A percentile compares a stretch with the other conserved stretches of the same genome.
These are phyloP conservation scores for Caligus rogercresseyi DNA, from an alignment of 1,140 invertebrate genomes.

Conservation along the genomic window DNA sequence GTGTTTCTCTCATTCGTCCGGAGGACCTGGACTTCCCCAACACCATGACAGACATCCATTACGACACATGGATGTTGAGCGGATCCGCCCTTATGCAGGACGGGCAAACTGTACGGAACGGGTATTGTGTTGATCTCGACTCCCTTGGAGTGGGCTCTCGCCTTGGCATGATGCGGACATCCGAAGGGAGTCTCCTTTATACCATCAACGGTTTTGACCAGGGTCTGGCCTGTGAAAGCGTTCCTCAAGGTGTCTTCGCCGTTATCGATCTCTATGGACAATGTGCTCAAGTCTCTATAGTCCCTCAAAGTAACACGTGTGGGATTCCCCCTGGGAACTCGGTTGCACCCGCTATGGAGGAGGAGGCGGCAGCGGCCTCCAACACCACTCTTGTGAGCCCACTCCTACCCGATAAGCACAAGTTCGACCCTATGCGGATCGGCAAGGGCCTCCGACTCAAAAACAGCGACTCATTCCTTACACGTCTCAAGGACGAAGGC, in stretches of 20 bases:
- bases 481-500: constrained; percentile 41
- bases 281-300: constrained; percentile 61
- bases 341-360: neutral
- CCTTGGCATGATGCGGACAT: constrained; percentile 56
- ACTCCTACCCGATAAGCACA: neutral
- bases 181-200: constrained; percentile 66
- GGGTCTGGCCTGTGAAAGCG: constrained; percentile 60
- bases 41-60: constrained; percentile 75
- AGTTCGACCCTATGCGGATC: constrained; percentile 35
- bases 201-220: constrained; percentile 78
- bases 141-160: constrained; percentile 46
- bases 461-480: constrained; percentile 45
- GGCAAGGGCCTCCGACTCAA: constrained; percentile 51
- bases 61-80: constrained; percentile 80
- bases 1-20: constrained; percentile 65
- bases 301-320: constrained; percentile 25
- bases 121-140: constrained; percentile 67
- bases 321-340: constrained; percentile 24
- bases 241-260: constrained; percentile 67
- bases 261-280: constrained; percentile 86
- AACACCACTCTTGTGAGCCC: constrained; percentile 8
- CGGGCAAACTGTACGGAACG: constrained; percentile 56
- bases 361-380: constrained; percentile 1
- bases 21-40: constrained; percentile 68
- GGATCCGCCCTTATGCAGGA: constrained; percentile 54